Percentiles rank a stretch among this genome's conserved stretches.
phyloP scores from a whole-genome alignment of 2,888 invertebrate genomes.

The Nomada goodeniana region DNA sequence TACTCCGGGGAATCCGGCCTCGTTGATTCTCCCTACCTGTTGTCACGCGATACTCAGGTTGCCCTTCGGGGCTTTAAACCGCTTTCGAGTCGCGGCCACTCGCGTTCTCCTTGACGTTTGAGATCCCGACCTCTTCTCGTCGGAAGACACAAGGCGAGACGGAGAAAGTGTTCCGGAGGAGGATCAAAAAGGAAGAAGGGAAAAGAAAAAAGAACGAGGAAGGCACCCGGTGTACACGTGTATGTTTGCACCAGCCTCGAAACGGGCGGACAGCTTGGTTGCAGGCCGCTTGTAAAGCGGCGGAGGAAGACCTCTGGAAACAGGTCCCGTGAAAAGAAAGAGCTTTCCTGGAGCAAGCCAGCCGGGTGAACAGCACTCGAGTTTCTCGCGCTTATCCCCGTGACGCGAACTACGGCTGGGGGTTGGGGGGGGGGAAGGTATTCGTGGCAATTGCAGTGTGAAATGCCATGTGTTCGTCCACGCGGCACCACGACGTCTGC shows the following conservation, averaged over 20 bases:
- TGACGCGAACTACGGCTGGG: background rate
- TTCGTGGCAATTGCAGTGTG: slow-evolving; percentile 74
- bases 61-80: slow-evolving; percentile 66
- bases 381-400: slow-evolving; percentile 53
- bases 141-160: background rate
- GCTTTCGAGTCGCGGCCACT: slow-evolving; percentile 52
- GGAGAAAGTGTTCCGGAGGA: background rate
- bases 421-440: slow-evolving; percentile 35
- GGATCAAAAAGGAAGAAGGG: slow-evolving; percentile 7
- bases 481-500: slow-evolving; percentile 55
- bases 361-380: slow-evolving; percentile 52
- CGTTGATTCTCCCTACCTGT: slow-evolving; percentile 70
- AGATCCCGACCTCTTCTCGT: background rate
- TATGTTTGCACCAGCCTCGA: background rate
- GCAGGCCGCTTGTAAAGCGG: slow-evolving; percentile 35
- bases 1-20: slow-evolving; percentile 60
- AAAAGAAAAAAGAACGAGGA: background rate
- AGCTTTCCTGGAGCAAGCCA: slow-evolving; percentile 44
- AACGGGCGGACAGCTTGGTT: slow-evolving; percentile 33
- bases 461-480: slow-evolving; percentile 74
- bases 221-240: background rate
- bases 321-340: slow-evolving; percentile 56
- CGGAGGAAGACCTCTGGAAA: slow-evolving; percentile 25
- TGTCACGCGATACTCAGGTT: slow-evolving; percentile 75
- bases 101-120: background rate